Percentiles rank a stretch among this genome's conserved stretches.
These are phyloP conservation scores for Lagodon rhomboides DNA, from an alignment of 2,797 vertebrate species.

Conservation along the genomic window DNA sequence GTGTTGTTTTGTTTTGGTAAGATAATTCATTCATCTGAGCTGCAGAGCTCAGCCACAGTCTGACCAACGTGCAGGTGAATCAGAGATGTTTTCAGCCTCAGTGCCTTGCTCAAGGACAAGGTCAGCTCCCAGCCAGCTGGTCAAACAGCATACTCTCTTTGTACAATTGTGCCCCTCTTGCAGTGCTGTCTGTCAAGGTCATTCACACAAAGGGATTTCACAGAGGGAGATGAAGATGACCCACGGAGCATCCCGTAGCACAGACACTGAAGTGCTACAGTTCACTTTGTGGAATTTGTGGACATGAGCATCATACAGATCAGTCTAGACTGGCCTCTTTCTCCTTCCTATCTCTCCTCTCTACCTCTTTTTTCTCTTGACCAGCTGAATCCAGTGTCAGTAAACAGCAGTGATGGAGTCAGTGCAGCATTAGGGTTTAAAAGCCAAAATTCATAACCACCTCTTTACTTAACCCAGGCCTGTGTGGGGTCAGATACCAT, in stretches of 20 bases:
- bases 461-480: background rate
- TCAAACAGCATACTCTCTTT: conserved; percentile 4
- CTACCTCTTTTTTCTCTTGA: background rate
- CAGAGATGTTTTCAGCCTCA: conserved; percentile 20
- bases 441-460: conserved; percentile 18
- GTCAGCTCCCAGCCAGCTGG: conserved; percentile 4
- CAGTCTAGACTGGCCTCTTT: background rate
- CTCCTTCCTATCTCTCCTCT: background rate
- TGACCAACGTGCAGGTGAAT: background rate
- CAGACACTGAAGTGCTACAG: background rate
- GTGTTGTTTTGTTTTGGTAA: background rate
- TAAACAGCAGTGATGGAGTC: conserved; percentile 11
- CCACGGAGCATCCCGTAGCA: background rate
- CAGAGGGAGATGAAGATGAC: conserved; percentile 20
- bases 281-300: conserved; percentile 31
- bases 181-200: conserved; percentile 27
- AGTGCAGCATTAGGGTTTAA: background rate
- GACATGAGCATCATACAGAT: background rate
- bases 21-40: background rate
- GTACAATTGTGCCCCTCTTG: conserved; percentile 2
- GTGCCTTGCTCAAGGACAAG: background rate
- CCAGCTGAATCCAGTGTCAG: background rate
- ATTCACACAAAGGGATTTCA: conserved; percentile 34
- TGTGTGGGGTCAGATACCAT: conserved; percentile 3
- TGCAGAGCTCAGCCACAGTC: conserved; percentile 9